Evolutionary conservation across 2,888 invertebrate genomes (phyloP), one percentile per base, ranked within the genome.

Genomic region (Epinotia brunnichana): DNA sequence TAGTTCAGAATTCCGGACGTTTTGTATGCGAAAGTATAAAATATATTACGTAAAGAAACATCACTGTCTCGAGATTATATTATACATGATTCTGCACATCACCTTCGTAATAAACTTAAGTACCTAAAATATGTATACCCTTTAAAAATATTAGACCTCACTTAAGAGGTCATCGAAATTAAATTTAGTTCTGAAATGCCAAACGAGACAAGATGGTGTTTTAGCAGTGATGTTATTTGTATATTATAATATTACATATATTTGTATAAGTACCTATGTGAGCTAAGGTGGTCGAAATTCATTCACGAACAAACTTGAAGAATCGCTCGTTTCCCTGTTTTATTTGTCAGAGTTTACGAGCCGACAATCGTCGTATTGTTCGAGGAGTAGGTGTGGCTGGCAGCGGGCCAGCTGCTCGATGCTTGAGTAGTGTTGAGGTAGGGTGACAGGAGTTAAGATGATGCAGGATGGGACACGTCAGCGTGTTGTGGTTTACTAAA

Each of bases 371-470:
- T 62, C 62, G 56, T 48, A 48, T 68, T 51, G 71, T 71, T 29
- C 62, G 62, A 62, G 48, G 56, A 39, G 61, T 61, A 71, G 61
- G 72, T 72, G 72, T 68, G 51, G 35, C 61, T 72, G 72, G 72
- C 72, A 24, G 3, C 1, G 21, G 4, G 72, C 72, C 72, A 72
- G 35, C 54, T 11, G 17, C 60, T 71, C 61, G 21, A 66, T 56
- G 24, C 13, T 4, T 17, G 51, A 39, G 29, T 15, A 59, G 44
- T 59, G 67, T 67, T 67, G 57, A 57, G 67, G 24, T 44, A 57
- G 44, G 57, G 24, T 44, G 41, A 24, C n/a, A 17, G 15, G 51
- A 39, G 44, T 66, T 54, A 44, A 44, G 41, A 41, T 54, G n/a
- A 56, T 61, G n/a, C 21, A 48, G 48, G 13, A 53, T 54, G 39